Conservation (phyloP, 2,888 invertebrate species). For the Theretra japonica region DNA sequence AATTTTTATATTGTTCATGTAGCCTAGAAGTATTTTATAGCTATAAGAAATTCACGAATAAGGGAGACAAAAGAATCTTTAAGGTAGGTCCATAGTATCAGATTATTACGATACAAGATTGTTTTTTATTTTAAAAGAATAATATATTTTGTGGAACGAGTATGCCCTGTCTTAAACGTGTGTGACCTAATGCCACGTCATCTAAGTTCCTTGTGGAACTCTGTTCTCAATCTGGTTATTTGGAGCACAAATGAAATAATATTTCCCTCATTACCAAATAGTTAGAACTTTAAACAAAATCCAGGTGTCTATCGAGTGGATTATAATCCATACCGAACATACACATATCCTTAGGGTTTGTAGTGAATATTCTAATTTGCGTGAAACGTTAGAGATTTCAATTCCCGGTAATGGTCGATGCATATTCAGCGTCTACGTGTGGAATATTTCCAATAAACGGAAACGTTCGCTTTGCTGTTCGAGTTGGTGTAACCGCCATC, state of each 20-base stretch:
- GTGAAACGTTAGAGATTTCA: conserved; percentile 22
- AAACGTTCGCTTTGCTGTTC: conserved; percentile 34
- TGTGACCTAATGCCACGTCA: too few species aligned
- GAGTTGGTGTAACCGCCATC: conserved; percentile 13
- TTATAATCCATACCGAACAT: background rate
- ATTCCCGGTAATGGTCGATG: conserved; percentile 17
- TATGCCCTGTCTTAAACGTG: too few species aligned
- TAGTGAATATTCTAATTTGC: conserved; percentile 13
- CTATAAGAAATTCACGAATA: too few species aligned
- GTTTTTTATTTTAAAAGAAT: too few species aligned
- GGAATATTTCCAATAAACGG: conserved; percentile 29
- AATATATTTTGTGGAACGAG: too few species aligned
- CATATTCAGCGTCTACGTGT: conserved; percentile 20
- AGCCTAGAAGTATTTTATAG: background rate
- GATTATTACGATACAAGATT: too few species aligned
- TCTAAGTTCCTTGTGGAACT: rapidly evolving
- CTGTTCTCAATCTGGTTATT: too few species aligned
- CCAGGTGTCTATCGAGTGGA: background rate
- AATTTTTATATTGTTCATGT: background rate
- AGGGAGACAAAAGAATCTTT: too few species aligned
- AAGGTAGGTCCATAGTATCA: too few species aligned
- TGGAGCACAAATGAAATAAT: too few species aligned
- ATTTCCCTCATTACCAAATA: too few species aligned
- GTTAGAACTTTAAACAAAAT: background rate
- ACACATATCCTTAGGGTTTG: conserved; percentile 2